Evolutionary conservation across 2,888 invertebrate genomes (phyloP).

Genomic region (Ornithoptera alexandrae): DNA sequence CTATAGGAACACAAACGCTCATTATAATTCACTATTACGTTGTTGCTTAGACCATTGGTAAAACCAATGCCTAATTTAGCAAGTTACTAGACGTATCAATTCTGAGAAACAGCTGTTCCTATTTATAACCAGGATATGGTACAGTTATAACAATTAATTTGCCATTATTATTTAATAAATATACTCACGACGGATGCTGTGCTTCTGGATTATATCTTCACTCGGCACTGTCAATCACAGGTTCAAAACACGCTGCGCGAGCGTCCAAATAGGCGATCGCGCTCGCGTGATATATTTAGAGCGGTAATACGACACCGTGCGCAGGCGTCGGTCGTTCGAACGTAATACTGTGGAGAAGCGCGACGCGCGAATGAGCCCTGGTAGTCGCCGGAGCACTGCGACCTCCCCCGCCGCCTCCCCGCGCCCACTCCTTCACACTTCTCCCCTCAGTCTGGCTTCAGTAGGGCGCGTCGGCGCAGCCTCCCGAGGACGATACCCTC

Average conservation of each 20-base stretch:
- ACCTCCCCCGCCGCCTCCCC: constrained; percentile 28
- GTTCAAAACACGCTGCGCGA: constrained; percentile 76
- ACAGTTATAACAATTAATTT: constrained; percentile 47
- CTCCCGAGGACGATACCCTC: constrained; percentile 70
- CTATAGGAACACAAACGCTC: background rate
- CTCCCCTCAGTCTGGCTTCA: constrained; percentile 25
- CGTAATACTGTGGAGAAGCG: constrained; percentile 60
- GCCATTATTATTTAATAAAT: constrained; percentile 40
- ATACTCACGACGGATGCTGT: constrained; percentile 65
- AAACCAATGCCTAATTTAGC: constrained; percentile 67
- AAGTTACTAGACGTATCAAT: constrained; percentile 61
- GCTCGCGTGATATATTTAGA: constrained; percentile 77
- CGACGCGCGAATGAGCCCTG: constrained; percentile 65
- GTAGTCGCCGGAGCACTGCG: constrained; percentile 32
- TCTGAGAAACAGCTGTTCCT: constrained; percentile 74
- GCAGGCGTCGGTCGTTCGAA: constrained; percentile 68
- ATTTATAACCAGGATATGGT: constrained; percentile 67
- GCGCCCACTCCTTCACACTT: constrained; percentile 30
- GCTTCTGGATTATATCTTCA: constrained; percentile 63
- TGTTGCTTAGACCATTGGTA: constrained; percentile 52
- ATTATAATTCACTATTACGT: constrained; percentile 43
- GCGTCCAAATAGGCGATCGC: constrained; percentile 77
- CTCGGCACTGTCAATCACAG: constrained; percentile 79
- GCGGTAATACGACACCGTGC: constrained; percentile 78
- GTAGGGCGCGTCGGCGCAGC: constrained; percentile 44